These are phyloP conservation scores for Gobionotothen gibberifrons DNA, from an alignment of 2,797 vertebrate species.

Conservation along the genomic window DNA sequence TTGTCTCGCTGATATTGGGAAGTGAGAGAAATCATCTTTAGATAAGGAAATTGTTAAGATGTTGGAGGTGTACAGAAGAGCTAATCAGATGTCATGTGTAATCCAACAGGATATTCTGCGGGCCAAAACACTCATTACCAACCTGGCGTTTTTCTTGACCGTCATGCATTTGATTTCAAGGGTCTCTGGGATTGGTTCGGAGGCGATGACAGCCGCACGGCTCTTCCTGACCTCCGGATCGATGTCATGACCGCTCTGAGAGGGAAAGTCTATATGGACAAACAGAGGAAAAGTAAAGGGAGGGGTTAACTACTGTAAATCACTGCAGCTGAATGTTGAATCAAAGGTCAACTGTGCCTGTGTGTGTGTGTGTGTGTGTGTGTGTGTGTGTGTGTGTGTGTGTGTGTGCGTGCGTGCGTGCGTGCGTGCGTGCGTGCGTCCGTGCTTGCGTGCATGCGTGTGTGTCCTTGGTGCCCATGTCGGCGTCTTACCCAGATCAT, in stretches of 20 bases:
- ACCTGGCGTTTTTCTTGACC: slow-evolving; percentile 83
- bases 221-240: slow-evolving; percentile 74
- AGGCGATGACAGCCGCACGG: slow-evolving; percentile 81
- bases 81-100: background rate
- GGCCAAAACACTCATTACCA: slow-evolving; percentile 9
- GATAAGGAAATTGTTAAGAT: background rate
- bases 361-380: slow-evolving; percentile 3
- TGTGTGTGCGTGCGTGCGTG: slow-evolving; percentile 11
- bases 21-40: slow-evolving; percentile 21
- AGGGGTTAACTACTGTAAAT: slow-evolving; percentile 21
- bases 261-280: slow-evolving; percentile 65
- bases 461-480: background rate
- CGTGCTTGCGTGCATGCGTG: background rate
- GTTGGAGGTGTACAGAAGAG: background rate
- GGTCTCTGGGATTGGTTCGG: slow-evolving; percentile 77
- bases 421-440: background rate
- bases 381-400: background rate
- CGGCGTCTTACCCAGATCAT: slow-evolving; percentile 74
- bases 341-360: slow-evolving; percentile 6
- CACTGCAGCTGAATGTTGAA: background rate
- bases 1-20: slow-evolving; percentile 75
- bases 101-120: background rate
- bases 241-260: slow-evolving; percentile 61
- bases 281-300: slow-evolving; percentile 29
- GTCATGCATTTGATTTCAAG: slow-evolving; percentile 64